phyloP scores from a whole-genome alignment of 2,113 vertebrate genomes.

The Eulemur rufifrons region DNA sequence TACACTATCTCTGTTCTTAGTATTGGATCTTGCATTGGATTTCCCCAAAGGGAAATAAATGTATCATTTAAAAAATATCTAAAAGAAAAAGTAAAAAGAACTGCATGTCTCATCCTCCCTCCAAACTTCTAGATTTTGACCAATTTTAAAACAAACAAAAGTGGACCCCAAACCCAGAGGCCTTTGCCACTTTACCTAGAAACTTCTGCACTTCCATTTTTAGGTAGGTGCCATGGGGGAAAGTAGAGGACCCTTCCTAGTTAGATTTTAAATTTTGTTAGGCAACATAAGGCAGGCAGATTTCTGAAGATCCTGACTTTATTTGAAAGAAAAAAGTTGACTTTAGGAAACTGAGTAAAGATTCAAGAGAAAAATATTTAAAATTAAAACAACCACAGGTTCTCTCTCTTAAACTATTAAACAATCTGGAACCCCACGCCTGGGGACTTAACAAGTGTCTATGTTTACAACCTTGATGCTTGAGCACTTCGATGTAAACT shows the following conservation, averaged over 20 bases:
- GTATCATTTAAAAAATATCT: not conserved
- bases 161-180: not conserved
- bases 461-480: not conserved
- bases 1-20: not conserved
- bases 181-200: not conserved
- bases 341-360: slow-evolving; percentile 21
- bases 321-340: not conserved
- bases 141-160: not conserved
- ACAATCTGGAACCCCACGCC: not conserved
- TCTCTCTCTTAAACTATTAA: not conserved
- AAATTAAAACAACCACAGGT: not conserved
- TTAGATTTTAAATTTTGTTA: not conserved
- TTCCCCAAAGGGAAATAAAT: not conserved
- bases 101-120: not conserved
- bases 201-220: not conserved
- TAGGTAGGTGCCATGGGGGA: not conserved
- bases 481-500: slow-evolving; percentile 18
- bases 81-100: not conserved
- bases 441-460: slow-evolving; percentile 1
- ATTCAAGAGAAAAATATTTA: not conserved
- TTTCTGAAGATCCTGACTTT: slow-evolving; percentile 43
- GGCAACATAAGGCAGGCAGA: slow-evolving; percentile 34
- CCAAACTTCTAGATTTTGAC: not conserved
- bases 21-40: not conserved
- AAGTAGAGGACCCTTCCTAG: not conserved